Evolutionary conservation across 2,113 vertebrate genomes (phyloP), one percentile per base, ranked within the genome.

Genomic region (Paraplagusia blochii): DNA sequence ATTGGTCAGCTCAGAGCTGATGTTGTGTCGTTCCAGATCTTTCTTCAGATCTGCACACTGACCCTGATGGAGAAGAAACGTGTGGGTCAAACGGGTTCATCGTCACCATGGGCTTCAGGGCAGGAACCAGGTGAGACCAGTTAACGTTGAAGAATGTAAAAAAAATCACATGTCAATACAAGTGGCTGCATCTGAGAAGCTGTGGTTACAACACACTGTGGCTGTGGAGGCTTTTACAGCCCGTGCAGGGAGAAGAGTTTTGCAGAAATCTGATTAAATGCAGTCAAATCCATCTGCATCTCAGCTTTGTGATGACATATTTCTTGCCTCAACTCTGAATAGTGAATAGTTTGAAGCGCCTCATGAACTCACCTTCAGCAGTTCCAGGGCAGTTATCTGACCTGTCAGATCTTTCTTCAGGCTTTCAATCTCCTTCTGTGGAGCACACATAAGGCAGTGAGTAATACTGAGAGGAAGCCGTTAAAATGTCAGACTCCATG

Each of bases 361-460:
- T 53, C 46, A 18, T 38, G 54, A 44, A 57, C 63, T 58, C 72
- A 90, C 88, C 87, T 89, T 83, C 9, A 90, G 62, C 1, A 60
- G 44, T 44, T 77, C 73, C 34, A 81, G 13, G 15, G 44, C 15
- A 1, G 71, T 71, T 63, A 47, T 72, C 66, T 82, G 77, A 64
- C 33, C 51, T 4, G 46, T 78, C 53, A 86, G 57, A 47, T 85
- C 48, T 43, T 69, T 72, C 62, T 40, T 83, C 49, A 88, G 44
- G 2, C 44, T 66, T 48, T 88, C 86, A 0, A 53, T 76, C n/a
- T 73, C 63, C 64, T 72, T 71, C 88, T 90, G 74, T 58, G 34
- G 49, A 66, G 66, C 35, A 61, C 1, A 66, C 7, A 54, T 38
- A 44, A 44, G 59, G 14, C 49, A 61, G 35, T 3, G 10, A 22